Evolutionary conservation across 2,888 invertebrate genomes (phyloP).

Genomic region (Cataglyphis cursor): DNA sequence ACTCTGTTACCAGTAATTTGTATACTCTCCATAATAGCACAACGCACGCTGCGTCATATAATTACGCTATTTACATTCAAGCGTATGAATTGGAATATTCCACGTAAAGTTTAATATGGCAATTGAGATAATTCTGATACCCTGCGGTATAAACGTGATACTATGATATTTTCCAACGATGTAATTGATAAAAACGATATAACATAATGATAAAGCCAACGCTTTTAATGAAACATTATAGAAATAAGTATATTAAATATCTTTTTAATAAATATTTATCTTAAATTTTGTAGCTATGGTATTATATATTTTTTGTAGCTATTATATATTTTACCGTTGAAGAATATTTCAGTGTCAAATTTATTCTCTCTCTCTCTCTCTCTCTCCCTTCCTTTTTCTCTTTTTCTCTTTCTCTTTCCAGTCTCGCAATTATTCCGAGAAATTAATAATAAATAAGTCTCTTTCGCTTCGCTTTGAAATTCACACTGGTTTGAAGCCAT

Average conservation of each 20-base stretch:
- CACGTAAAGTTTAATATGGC: slow-evolving; percentile 4
- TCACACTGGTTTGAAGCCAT: not conserved
- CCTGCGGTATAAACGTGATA: not conserved
- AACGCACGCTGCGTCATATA: slow-evolving; percentile 14
- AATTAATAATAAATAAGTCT: slow-evolving; percentile 4
- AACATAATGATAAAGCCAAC: not conserved
- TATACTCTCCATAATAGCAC: not conserved
- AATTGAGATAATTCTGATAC: slow-evolving; percentile 32
- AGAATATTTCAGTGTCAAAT: not conserved
- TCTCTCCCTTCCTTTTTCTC: not conserved
- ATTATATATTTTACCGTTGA: not conserved
- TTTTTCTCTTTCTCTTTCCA: not conserved
- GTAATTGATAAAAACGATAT: not conserved
- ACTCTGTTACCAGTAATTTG: not conserved
- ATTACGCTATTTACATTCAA: slow-evolving; percentile 32
- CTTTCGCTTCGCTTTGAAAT: not conserved
- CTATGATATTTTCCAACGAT: not conserved
- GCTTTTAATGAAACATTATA: not conserved
- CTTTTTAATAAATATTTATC: not conserved
- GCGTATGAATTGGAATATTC: not conserved
- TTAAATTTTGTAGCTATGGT: not conserved
- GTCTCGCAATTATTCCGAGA: not conserved
- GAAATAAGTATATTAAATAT: not conserved
- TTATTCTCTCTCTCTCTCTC: not conserved
- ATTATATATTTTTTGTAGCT: not conserved